Evolutionary conservation across 2,113 vertebrate genomes (phyloP), one percentile per base, ranked within the genome.

Genomic region (Oryzias javanicus): DNA sequence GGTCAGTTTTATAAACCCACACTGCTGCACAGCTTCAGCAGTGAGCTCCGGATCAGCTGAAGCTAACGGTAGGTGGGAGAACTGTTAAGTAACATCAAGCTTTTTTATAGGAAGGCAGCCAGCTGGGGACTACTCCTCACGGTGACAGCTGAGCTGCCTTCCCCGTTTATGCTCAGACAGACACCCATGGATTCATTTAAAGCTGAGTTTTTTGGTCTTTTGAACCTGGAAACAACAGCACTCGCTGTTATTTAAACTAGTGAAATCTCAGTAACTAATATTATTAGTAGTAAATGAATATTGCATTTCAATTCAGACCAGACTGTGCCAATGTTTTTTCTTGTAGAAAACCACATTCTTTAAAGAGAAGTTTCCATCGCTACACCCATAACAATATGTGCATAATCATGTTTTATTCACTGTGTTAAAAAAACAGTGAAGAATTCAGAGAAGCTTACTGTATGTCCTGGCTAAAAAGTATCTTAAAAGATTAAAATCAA

Each of bases 131-230:
- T n/a, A 0, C 45, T 59, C 63, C 58, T 67, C 67, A 72, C 76
- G 64, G 63, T 53, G 42, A 55, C 69, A 65, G 56, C 27, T 18
- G 27, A 67, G 35, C 17, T 18, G 27, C 56, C 72, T 71, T 16
- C 1, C 0, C 24, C 60, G 58, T 44, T 50, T 15, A 7, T 42
- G 54, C 55, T 67, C 41, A 42, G 82, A 60, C 78, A 56, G 62
- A 80, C 49, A 44, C 72, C 77, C 65, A 63, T 71, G n/a, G 67
- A 74, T 79, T 67, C 15, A 78, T 76, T 76, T n/a, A 82, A 60
- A 55, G 29, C 18, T 20, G 50, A 4, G 50, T 44, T 55, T 74
- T 70, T 48, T 62, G 50, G 42, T 3, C 64, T 61, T 65, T 49
- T 60, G 52, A 27, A 57, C 55, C 58, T 63, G 74, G 65, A 49